phyloP scores from a whole-genome alignment of 2,113 vertebrate genomes.

The Turnix velox region DNA sequence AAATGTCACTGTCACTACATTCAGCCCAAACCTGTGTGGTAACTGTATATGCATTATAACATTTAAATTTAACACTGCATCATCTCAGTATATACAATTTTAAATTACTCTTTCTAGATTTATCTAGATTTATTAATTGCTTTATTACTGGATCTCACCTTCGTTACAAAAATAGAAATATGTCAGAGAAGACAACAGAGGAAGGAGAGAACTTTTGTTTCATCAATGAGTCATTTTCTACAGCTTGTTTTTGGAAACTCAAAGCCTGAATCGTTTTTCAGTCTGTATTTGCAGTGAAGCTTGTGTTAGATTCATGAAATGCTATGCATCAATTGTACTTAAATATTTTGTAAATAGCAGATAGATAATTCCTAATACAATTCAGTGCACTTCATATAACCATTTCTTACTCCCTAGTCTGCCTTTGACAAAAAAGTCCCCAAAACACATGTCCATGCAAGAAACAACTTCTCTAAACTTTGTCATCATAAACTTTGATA shows the following conservation, averaged over 20 bases:
- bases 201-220: background rate
- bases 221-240: background rate
- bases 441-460: background rate
- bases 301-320: background rate
- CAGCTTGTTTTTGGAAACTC: background rate
- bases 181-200: background rate
- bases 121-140: too few species aligned
- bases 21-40: background rate
- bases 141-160: background rate
- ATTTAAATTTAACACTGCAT: background rate
- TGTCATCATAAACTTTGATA: background rate
- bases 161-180: background rate
- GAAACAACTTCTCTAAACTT: background rate
- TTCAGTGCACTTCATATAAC: background rate
- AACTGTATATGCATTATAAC: background rate
- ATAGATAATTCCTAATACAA: background rate
- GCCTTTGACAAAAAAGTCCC: background rate
- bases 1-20: background rate
- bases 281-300: background rate
- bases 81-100: background rate
- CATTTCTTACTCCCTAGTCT: background rate
- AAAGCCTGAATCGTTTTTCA: background rate
- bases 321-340: rapidly evolving
- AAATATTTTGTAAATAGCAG: background rate
- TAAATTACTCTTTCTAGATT: too few species aligned